Conservation (phyloP, 2,797 vertebrate genomes). For the Pteronotus mesoamericanus region DNA sequence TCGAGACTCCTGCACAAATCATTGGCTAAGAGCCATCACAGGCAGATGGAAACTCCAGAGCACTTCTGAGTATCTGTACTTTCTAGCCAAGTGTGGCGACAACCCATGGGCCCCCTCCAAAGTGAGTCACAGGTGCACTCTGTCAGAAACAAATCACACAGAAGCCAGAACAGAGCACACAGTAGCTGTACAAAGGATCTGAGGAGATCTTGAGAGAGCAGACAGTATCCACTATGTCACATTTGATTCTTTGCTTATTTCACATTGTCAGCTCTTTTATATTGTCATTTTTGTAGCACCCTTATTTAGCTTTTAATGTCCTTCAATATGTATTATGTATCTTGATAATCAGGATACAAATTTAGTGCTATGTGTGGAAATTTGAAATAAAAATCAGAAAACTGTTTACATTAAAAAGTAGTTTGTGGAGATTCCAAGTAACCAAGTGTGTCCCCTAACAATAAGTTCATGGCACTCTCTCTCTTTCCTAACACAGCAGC, state of each 20-base stretch:
- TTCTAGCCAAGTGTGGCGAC: not conserved
- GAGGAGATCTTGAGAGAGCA: not conserved
- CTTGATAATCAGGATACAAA: not conserved
- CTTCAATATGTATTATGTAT: not conserved
- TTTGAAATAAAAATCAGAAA: not conserved
- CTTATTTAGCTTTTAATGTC: not conserved
- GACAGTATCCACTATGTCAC: not conserved
- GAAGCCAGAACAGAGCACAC: not conserved
- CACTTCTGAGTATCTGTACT: not conserved
- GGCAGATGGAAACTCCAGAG: not conserved
- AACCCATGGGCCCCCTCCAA: not conserved
- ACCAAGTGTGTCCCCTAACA: not conserved
- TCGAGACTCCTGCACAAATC: not conserved
- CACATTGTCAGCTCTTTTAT: not conserved
- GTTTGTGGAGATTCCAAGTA: not conserved
- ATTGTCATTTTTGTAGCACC: not conserved
- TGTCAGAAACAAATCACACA: not conserved
- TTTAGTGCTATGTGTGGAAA: not conserved
- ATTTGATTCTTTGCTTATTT: not conserved
- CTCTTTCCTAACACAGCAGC: not conserved
- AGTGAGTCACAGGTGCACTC: not conserved
- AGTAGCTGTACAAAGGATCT: not conserved
- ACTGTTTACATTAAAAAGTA: not conserved
- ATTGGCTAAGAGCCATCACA: not conserved
- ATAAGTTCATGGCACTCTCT: not conserved